A percentile compares a stretch with the other conserved stretches of the same genome.
Evolutionary conservation across 1,140 invertebrate genomes (phyloP).

Genomic region (Sarcophaga peregrina): DNA sequence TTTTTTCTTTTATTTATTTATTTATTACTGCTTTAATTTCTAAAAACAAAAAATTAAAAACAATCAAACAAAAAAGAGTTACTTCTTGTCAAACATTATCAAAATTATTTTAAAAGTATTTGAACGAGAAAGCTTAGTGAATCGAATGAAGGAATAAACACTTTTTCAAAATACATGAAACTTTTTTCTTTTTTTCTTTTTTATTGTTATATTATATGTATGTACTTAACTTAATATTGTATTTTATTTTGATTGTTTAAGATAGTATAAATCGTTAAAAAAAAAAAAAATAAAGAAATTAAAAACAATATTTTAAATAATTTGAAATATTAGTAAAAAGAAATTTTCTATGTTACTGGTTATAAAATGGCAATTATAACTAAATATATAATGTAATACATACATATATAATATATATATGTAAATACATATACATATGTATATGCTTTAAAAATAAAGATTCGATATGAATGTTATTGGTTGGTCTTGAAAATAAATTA

Average conservation of each 20-base stretch:
- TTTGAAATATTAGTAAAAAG: too few species aligned
- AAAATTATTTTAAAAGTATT: not conserved
- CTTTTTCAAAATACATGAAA: too few species aligned
- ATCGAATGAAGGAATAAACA: too few species aligned
- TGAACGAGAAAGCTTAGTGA: too few species aligned
- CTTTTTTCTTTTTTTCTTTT: too few species aligned
- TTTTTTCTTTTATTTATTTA: not conserved
- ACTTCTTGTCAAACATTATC: conserved; percentile 13
- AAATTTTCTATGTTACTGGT: too few species aligned
- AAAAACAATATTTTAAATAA: too few species aligned
- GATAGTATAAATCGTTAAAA: too few species aligned
- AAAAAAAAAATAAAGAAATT: too few species aligned
- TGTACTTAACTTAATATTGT: not conserved
- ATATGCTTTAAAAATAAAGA: not conserved
- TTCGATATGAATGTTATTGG: not conserved
- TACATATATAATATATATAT: too few species aligned
- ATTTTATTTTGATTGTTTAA: not conserved
- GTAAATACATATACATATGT: too few species aligned
- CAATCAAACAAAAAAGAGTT: not conserved
- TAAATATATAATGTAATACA: not conserved
- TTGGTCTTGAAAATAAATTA: not conserved
- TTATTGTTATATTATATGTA: not conserved
- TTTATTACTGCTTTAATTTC: not conserved
- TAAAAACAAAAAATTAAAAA: too few species aligned
- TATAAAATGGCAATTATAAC: not conserved